Evolutionary conservation across 2,888 invertebrate species (phyloP).

Genomic region (Lottia scabra): DNA sequence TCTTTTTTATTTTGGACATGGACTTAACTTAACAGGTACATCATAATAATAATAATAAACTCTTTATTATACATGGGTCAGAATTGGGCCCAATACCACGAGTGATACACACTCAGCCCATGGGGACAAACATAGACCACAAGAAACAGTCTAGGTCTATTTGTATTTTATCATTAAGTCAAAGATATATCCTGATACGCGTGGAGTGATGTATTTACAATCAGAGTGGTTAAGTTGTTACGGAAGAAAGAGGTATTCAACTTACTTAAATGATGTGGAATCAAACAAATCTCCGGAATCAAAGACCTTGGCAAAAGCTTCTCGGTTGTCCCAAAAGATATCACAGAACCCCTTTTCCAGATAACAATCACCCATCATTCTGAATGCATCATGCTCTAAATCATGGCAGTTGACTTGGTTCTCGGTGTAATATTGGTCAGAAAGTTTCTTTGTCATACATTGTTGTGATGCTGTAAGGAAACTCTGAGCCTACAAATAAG

Average conservation of each 20-base stretch:
- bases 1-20: too few relatives aligned
- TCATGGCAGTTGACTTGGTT: constrained; percentile 14
- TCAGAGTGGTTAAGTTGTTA: too few relatives aligned
- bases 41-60: too few relatives aligned
- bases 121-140: too few relatives aligned
- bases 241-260: not conserved
- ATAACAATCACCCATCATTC: constrained; percentile 11
- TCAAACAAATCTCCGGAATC: constrained; percentile 11
- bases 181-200: too few relatives aligned
- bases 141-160: too few relatives aligned
- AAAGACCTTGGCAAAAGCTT: constrained; percentile 13
- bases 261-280: constrained; percentile 8
- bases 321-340: constrained; percentile 18
- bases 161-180: too few relatives aligned
- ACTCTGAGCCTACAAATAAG: constrained; percentile 4
- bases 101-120: too few relatives aligned
- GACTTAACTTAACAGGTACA: too few relatives aligned
- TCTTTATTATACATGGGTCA: too few relatives aligned
- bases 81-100: too few relatives aligned
- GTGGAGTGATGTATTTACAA: too few relatives aligned
- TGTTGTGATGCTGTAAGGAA: constrained; percentile 9
- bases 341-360: constrained; percentile 14
- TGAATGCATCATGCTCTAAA: constrained; percentile 12
- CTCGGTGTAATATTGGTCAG: not conserved
- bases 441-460: constrained; percentile 13